Conservation (phyloP, 2,113 vertebrate genomes). For the Rana temporaria region DNA sequence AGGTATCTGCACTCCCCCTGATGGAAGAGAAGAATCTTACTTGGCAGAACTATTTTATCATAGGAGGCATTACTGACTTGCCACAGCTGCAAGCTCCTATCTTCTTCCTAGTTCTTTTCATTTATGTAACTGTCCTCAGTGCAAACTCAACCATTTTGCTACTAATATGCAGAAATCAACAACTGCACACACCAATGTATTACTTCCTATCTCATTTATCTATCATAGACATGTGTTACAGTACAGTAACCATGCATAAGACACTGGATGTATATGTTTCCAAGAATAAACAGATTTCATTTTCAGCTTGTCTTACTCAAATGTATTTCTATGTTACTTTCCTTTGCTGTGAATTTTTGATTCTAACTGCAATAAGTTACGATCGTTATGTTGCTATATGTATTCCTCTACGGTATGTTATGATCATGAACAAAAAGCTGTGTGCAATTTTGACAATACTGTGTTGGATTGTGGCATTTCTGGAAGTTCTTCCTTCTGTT, state of each 20-base stretch:
- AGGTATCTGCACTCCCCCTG: too few species aligned
- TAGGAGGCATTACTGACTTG: slow-evolving; percentile 15
- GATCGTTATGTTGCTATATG: background rate
- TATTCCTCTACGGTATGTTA: background rate
- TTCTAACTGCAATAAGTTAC: background rate
- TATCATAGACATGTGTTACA: slow-evolving; percentile 58
- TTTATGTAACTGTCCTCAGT: too few species aligned
- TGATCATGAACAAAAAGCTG: background rate
- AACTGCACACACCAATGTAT: slow-evolving; percentile 65
- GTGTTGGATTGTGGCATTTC: background rate
- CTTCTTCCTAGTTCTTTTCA: too few species aligned
- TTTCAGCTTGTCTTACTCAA: background rate
- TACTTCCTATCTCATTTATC: slow-evolving; percentile 63
- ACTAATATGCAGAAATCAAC: slow-evolving; percentile 3
- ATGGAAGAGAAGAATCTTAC: too few species aligned
- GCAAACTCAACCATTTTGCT: too few species aligned
- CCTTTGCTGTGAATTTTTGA: background rate
- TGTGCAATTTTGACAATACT: background rate
- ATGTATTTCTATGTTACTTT: slow-evolving; percentile 51
- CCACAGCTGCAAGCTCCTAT: slow-evolving; percentile 3
- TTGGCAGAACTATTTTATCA: background rate
- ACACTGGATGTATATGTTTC: slow-evolving; percentile 53
- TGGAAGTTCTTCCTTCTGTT: background rate
- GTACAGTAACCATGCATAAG: slow-evolving; percentile 56
- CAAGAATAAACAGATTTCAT: slow-evolving; percentile 26